Conservation (phyloP, 2,113 vertebrate species). For the Odontophorus gujanensis region DNA sequence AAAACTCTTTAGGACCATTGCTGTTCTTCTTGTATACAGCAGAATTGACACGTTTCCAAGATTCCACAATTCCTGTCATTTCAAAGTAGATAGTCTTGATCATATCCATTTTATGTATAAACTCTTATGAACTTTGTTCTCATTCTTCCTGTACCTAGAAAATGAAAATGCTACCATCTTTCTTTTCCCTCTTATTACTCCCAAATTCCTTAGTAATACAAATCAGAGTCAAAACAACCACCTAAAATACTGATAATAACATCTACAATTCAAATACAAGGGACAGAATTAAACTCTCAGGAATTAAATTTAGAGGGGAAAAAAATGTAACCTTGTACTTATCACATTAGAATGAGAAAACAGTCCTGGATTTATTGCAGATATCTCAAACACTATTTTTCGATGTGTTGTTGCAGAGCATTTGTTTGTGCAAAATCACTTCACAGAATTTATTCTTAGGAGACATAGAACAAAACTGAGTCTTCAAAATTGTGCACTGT, state of each 20-base stretch:
- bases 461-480: neutral
- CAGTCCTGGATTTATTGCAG: neutral
- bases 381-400: neutral
- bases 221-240: neutral
- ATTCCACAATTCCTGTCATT: neutral
- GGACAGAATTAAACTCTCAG: neutral
- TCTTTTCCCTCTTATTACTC: neutral
- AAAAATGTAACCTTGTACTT: neutral
- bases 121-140: neutral
- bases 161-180: neutral
- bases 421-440: neutral
- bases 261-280: neutral
- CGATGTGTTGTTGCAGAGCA: neutral
- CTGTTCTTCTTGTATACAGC: neutral
- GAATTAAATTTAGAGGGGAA: neutral
- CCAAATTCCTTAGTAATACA: neutral
- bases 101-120: neutral
- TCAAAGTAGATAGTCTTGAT: neutral
- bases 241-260: neutral
- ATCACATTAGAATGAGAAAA: neutral
- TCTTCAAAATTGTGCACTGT: neutral
- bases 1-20: neutral
- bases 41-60: neutral
- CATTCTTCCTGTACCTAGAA: neutral
- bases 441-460: neutral